phyloP scores from a whole-genome alignment of 2,888 invertebrate genomes.

The Platycheirus albimanus region DNA sequence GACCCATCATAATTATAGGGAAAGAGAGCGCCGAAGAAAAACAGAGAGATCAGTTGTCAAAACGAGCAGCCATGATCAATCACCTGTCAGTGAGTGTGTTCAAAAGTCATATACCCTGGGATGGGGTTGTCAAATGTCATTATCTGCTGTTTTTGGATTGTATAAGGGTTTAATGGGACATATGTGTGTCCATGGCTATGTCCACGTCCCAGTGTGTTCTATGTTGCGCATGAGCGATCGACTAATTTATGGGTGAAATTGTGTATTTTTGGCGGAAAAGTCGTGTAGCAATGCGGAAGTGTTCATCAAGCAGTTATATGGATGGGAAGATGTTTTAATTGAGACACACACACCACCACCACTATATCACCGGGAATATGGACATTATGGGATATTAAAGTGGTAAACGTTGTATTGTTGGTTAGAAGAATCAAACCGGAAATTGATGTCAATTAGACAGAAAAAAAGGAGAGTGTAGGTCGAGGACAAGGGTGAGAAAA shows the following conservation, averaged over 20 bases:
- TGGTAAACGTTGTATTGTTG: constrained; percentile 38
- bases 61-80: constrained; percentile 63
- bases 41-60: constrained; percentile 47
- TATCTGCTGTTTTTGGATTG: constrained; percentile 6
- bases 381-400: constrained; percentile 60
- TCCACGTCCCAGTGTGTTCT: no score
- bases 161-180: constrained; percentile 59
- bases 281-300: constrained; percentile 51
- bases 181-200: constrained; percentile 28
- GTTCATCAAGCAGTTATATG: constrained; percentile 52
- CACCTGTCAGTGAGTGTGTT: constrained; percentile 66
- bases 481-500: not conserved
- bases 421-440: constrained; percentile 48
- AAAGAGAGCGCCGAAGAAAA: not conserved
- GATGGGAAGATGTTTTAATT: constrained; percentile 61
- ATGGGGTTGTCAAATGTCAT: constrained; percentile 46
- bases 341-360: no score
- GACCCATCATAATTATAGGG: constrained; percentile 30
- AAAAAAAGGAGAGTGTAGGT: not conserved
- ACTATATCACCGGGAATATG: not conserved
- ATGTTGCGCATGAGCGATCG: constrained; percentile 45
- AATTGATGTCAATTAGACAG: constrained; percentile 49
- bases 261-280: constrained; percentile 48
- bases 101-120: constrained; percentile 39
- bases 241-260: constrained; percentile 41